Evolutionary conservation across 2,113 vertebrate species (phyloP).

Genomic region (Eclectus roratus): DNA sequence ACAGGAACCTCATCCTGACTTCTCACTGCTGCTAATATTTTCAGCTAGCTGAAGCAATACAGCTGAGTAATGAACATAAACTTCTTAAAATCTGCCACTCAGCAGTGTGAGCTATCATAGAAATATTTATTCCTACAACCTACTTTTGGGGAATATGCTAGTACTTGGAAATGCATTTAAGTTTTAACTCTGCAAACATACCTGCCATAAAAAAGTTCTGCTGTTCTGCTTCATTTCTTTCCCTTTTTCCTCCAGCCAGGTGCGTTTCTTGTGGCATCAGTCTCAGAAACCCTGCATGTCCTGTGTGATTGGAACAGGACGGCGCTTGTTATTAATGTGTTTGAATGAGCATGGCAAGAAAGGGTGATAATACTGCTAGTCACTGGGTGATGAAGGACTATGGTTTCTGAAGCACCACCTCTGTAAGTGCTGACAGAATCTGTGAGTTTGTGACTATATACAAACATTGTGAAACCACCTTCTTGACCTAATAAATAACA

Average conservation of each 20-base stretch:
- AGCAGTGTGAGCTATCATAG: background rate
- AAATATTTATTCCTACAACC: background rate
- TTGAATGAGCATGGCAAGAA: background rate
- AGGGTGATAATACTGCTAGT: background rate
- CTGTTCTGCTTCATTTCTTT: slow-evolving; percentile 13
- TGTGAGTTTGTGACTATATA: background rate
- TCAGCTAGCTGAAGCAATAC: background rate
- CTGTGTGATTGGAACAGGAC: background rate
- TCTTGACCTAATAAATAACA: background rate
- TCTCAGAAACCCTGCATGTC: background rate
- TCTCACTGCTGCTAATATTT: background rate
- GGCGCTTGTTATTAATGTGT: background rate
- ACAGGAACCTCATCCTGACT: background rate
- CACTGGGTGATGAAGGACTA: background rate
- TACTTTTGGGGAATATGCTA: background rate
- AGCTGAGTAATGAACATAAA: background rate
- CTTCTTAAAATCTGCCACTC: background rate
- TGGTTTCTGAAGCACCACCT: background rate
- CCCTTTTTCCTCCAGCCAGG: background rate
- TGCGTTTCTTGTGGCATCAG: background rate
- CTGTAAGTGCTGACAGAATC: background rate
- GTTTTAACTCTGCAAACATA: background rate
- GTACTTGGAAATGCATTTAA: background rate
- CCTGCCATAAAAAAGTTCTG: background rate
- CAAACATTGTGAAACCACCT: background rate